Base-by-base conservation (phyloP, 2,113 vertebrate genomes). In the Porphyrio hochstetteri region DNA sequence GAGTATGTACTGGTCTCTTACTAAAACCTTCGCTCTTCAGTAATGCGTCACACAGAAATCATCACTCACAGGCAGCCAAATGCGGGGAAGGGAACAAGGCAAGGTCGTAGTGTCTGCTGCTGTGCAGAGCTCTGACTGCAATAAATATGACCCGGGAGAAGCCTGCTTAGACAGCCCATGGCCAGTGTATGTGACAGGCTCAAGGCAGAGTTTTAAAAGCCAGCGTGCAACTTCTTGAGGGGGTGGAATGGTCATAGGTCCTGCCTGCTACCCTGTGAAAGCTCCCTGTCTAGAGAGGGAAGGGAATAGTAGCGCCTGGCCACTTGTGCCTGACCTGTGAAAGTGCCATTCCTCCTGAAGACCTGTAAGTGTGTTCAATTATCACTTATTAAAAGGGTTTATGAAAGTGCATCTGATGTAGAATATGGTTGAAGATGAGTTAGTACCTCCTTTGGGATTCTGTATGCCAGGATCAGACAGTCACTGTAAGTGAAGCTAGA, bases 151-250 rank as follows among this genome's bases (percentile, higher is more conserved):
- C 29, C 17, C 7, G 31, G 20, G 16, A 48, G 38, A 42, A 69
- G 44, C 31, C 31, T 69, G 19, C 31, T 59, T 36, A 35, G 72
- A 38, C 20, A 44, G 38, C 38, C 13, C 59, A 1, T 12, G 40
- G 44, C 21, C 2, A 5, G 27, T 5, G 13, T 23, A 2, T 25
- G 5, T 21, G 31, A 10, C 4, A 23, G 31, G 6, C 19, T 27
- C 8, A 5, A n/a, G 38, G 61, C 31, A 50, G 56, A 1, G 2
- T 48, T 55, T 17, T 33, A 28, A 61, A 84, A 50, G 46, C 20
- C 50, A 50, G n/a, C 8, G 1, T 28, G 29, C 7, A 14, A 9
- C 38, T 83, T 75, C 7, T 46, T 24, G 78, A 52, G 40, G 48
- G 21, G 28, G 15, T 0, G 3, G 53, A 19, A 27, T 25, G n/a